phyloP scores from a whole-genome alignment of 2,888 invertebrate genomes.

The Laspeyria flexula region DNA sequence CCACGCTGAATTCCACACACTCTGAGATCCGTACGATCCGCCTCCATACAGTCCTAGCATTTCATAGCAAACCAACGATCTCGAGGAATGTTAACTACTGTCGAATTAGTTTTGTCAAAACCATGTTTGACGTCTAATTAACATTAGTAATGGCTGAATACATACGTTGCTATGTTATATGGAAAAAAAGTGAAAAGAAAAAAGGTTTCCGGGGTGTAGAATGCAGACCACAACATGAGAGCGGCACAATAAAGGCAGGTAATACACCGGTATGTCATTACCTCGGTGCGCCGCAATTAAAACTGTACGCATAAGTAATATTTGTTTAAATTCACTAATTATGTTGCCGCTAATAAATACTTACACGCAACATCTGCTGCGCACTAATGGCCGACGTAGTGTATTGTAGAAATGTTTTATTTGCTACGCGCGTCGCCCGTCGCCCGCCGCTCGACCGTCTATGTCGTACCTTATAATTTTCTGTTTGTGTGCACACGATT shows the following conservation, averaged over 20 bases:
- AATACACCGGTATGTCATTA: slow-evolving; percentile 64
- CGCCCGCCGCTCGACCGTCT: slow-evolving; percentile 35
- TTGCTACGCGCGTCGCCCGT: slow-evolving; percentile 60
- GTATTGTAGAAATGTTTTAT: slow-evolving; percentile 73
- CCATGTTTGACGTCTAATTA: slow-evolving; percentile 24
- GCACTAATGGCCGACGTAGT: slow-evolving; percentile 62
- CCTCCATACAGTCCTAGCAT: slow-evolving; percentile 46
- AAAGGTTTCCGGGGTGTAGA: slow-evolving; percentile 51
- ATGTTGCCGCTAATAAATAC: slow-evolving; percentile 79
- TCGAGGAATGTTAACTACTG: slow-evolving; percentile 43
- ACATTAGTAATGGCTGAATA: slow-evolving; percentile 21
- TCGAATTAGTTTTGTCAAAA: slow-evolving; percentile 43
- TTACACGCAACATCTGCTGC: slow-evolving; percentile 80
- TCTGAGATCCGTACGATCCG: slow-evolving; percentile 37
- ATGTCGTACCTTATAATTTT: slow-evolving; percentile 66
- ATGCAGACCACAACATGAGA: slow-evolving; percentile 35
- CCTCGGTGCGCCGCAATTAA: slow-evolving; percentile 68
- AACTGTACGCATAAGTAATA: slow-evolving; percentile 79
- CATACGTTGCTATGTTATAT: slow-evolving; percentile 8
- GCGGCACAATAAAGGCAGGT: slow-evolving; percentile 46
- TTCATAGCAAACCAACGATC: slow-evolving; percentile 42
- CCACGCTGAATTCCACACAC: slow-evolving; percentile 47
- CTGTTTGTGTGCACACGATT: slow-evolving; percentile 64
- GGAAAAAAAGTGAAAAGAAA: slow-evolving; percentile 21
- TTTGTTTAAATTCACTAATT: slow-evolving; percentile 84